These are phyloP conservation scores for Embiotoca jacksoni DNA, from an alignment of 2,113 vertebrate genomes.

Conservation along the genomic window DNA sequence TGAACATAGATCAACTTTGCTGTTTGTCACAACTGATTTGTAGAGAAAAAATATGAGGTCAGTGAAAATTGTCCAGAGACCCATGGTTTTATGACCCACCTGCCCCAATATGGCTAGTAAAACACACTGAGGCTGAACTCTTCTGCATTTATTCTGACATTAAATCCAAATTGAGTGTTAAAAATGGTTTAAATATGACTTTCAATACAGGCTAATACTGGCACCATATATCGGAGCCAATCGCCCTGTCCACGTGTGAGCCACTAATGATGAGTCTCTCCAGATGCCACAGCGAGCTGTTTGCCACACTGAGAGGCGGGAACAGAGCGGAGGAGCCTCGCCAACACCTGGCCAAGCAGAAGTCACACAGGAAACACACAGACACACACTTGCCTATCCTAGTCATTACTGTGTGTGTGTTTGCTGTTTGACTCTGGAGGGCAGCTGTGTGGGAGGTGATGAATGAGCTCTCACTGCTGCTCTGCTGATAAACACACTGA, in stretches of 20 bases:
- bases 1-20: slow-evolving; percentile 17
- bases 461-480: slow-evolving; percentile 62
- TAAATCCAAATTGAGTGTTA: slow-evolving; percentile 17
- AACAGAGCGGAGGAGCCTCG: slow-evolving; percentile 50
- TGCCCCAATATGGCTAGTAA: slow-evolving; percentile 10
- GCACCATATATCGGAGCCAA: not conserved
- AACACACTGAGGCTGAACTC: slow-evolving; percentile 2
- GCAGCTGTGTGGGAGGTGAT: slow-evolving; percentile 83
- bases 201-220: slow-evolving; percentile 23
- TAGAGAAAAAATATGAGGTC: not conserved
- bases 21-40: slow-evolving; percentile 16
- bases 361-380: slow-evolving; percentile 39
- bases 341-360: slow-evolving; percentile 73
- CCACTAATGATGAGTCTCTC: slow-evolving; percentile 75
- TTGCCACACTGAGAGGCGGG: slow-evolving; percentile 69
- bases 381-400: slow-evolving; percentile 40
- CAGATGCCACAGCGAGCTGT: slow-evolving; percentile 71
- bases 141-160: slow-evolving; percentile 15
- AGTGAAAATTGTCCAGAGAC: not conserved
- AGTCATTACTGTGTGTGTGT: slow-evolving; percentile 52
- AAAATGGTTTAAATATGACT: slow-evolving; percentile 41
- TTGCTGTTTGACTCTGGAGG: slow-evolving; percentile 64
- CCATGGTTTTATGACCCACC: slow-evolving; percentile 28
- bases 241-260: slow-evolving; percentile 27
- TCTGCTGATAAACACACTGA: slow-evolving; percentile 59